A percentile compares a stretch with the other conserved stretches of the same genome.
These are phyloP conservation scores for Meliscaeva auricollis DNA, from an alignment of 2,888 invertebrate genomes.

Conservation along the genomic window DNA sequence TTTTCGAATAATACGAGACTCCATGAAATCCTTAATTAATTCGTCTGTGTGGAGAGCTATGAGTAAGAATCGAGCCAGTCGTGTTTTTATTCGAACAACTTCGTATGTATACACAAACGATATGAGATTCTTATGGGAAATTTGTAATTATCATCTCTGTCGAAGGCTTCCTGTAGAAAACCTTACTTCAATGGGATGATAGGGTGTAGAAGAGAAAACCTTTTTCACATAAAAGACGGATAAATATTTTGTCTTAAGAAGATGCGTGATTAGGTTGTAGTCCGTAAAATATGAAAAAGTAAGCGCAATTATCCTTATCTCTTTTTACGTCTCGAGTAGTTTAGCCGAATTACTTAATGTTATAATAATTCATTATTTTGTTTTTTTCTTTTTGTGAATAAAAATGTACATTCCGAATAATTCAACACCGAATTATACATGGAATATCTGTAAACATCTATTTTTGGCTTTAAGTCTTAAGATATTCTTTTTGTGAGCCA, in stretches of 20 bases:
- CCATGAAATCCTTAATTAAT: constrained; percentile 45
- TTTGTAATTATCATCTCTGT: constrained; percentile 5
- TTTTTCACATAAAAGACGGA: not conserved
- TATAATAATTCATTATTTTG: not conserved
- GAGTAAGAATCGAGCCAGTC: constrained; percentile 1
- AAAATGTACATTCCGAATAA: not conserved
- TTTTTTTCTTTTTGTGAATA: not conserved
- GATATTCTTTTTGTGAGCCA: too few species aligned
- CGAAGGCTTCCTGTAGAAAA: not conserved
- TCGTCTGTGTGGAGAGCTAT: constrained; percentile 16
- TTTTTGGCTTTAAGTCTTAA: not conserved
- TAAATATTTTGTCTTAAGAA: constrained; percentile 5
- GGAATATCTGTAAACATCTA: not conserved
- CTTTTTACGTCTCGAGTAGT: not conserved
- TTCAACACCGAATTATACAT: too few species aligned
- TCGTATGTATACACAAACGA: not conserved
- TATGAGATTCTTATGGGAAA: not conserved
- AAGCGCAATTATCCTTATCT: not conserved
- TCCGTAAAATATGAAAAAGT: constrained; percentile 6
- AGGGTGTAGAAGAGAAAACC: not conserved
- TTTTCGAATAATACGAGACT: constrained; percentile 4
- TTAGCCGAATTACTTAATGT: constrained; percentile 4
- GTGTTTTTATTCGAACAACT: constrained; percentile 3
- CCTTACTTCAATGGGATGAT: not conserved
- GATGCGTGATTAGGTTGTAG: constrained; percentile 11